phyloP scores from a whole-genome alignment of 2,113 vertebrate genomes.

The Otocyon megalotis region DNA sequence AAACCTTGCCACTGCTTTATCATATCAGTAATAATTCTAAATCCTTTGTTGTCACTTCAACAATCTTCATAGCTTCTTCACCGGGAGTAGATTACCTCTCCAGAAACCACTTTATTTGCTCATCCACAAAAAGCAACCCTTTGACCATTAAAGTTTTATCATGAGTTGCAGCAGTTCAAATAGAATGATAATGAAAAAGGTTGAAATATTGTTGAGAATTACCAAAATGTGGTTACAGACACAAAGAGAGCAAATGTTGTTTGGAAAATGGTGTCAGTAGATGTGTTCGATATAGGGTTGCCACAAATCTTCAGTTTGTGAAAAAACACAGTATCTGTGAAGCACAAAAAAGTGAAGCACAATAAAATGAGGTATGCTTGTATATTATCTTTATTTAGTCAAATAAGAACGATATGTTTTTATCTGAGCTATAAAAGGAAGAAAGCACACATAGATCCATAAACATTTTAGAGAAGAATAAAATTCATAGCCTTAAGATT shows the following conservation, averaged over 20 bases:
- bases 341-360: neutral
- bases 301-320: neutral
- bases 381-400: neutral
- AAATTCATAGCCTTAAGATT: neutral
- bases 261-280: neutral
- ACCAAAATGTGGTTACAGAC: neutral
- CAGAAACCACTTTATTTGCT: neutral
- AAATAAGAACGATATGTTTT: neutral
- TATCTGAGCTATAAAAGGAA: neutral
- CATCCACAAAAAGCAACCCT: neutral
- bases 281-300: neutral
- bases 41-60: neutral
- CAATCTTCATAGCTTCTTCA: neutral
- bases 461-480: neutral
- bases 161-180: neutral
- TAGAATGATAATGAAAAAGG: neutral
- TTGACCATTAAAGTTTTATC: neutral
- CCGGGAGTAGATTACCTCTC: neutral
- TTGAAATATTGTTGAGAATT: neutral
- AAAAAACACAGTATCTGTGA: neutral
- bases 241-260: neutral
- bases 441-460: neutral
- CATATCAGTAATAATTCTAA: neutral
- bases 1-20: neutral
- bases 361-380: neutral